These are phyloP conservation scores for Diarsia brunnea DNA, from an alignment of 2,888 invertebrate species.

Conservation along the genomic window DNA sequence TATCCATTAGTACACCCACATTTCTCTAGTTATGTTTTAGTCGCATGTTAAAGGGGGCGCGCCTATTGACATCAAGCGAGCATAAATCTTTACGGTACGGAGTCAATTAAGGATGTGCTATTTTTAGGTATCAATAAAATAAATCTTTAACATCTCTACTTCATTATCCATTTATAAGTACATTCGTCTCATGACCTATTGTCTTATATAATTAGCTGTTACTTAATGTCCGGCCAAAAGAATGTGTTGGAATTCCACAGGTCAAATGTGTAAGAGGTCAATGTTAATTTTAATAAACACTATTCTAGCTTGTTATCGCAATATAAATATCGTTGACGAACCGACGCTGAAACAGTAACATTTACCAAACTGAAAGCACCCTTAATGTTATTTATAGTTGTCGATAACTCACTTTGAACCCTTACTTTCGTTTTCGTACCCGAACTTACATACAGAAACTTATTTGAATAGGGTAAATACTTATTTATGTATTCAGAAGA, in stretches of 20 bases:
- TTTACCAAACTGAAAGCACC: conserved; percentile 34
- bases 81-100: no score
- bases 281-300: conserved; percentile 45
- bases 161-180: neutral
- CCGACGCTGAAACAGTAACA: conserved; percentile 21
- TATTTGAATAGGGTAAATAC: conserved; percentile 45
- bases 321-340: conserved; percentile 16
- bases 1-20: no score
- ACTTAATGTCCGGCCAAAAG: conserved; percentile 25
- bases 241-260: conserved; percentile 21
- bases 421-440: conserved; percentile 45
- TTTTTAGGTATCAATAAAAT: neutral
- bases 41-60: no score
- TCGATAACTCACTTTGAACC: conserved; percentile 51
- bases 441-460: conserved; percentile 37
- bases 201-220: conserved; percentile 18
- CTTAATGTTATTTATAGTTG: conserved; percentile 51
- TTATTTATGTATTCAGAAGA: conserved; percentile 38
- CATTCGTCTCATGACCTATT: conserved; percentile 29
- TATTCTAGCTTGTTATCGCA: conserved; percentile 15
- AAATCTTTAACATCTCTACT: conserved; percentile 4
- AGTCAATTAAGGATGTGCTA: neutral
- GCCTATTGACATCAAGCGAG: no score
- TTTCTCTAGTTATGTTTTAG: no score
- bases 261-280: conserved; percentile 37